phyloP scores from a whole-genome alignment of 1,140 invertebrate genomes.

The Dryas iulia region DNA sequence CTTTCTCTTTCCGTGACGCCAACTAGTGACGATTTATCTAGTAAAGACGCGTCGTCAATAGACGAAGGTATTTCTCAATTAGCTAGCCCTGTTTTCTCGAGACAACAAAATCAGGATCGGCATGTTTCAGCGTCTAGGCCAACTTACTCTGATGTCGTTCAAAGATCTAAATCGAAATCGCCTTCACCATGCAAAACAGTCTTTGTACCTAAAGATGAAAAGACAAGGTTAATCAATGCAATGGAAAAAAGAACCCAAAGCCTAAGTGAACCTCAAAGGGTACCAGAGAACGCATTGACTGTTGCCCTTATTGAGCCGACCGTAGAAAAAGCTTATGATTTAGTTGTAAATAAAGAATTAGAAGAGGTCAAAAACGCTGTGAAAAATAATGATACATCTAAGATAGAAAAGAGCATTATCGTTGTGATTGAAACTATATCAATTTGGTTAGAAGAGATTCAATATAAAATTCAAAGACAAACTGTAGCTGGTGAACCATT shows the following conservation, averaged over 20 bases:
- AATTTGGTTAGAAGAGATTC: conserved; percentile 90
- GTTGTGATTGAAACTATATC: conserved; percentile 89
- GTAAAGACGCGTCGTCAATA: conserved; percentile 69
- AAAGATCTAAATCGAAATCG: conserved; percentile 76
- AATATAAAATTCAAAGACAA: conserved; percentile 86
- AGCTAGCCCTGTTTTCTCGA: conserved; percentile 43
- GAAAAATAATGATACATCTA: conserved; percentile 81
- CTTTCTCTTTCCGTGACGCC: conserved; percentile 67
- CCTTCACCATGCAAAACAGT: conserved; percentile 65
- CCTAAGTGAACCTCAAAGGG: conserved; percentile 50
- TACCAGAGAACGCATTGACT: conserved; percentile 56
- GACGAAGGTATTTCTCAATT: conserved; percentile 76
- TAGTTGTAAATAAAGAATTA: conserved; percentile 81
- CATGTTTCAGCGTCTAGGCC: conserved; percentile 46
- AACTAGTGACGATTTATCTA: conserved; percentile 69
- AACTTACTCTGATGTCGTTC: conserved; percentile 76
- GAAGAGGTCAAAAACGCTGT: conserved; percentile 83
- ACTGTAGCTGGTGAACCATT: conserved; percentile 44
- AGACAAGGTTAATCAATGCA: conserved; percentile 54
- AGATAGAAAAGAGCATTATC: conserved; percentile 86
- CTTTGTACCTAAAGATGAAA: conserved; percentile 53
- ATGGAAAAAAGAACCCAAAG: conserved; percentile 67
- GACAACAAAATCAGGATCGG: background rate
- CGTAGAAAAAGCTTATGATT: conserved; percentile 71
- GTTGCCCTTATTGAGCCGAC: conserved; percentile 72